Evolutionary conservation across 2,888 invertebrate genomes (phyloP), one percentile per base, ranked within the genome.

Genomic region (Oscheius onirici): DNA sequence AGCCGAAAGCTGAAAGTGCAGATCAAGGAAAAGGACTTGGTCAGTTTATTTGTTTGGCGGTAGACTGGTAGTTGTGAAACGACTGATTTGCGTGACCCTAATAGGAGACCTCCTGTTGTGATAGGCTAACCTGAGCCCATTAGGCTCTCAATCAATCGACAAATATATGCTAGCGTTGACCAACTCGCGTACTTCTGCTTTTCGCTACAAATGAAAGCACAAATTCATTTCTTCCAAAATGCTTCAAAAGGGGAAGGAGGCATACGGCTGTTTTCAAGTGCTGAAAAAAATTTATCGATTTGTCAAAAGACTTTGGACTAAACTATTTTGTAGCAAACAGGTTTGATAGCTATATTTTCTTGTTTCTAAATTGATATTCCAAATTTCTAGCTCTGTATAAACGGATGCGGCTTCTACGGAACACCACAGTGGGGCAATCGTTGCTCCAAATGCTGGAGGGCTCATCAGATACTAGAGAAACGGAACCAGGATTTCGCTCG

Each of bases 401-500:
- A 86, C 90, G 94, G 95, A 44, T 99, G 97, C 90, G 97, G 95
- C 72, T 99, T 92, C 90, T 99, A 93, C 88, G 99, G 99, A 26
- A 97, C 97, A 89, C 93, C 95, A 10, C 94, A 95, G 87, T 99
- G 97, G 94, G 93, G 95, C 88, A 97, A 97, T 2, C 95, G 95
- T 88, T 99, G 99, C 89, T 97, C 97, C 55, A 93, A 95, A 90
- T 99, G 99, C 89, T 94, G 94, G 89, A 91, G 95, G 65, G 93
- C 94, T 84, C 87, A 88, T 65, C 88, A 89, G 72, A 87, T 87
- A 69, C 85, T 86, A 24, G 85, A 40, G 84, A 88, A 80, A 83
- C 84, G 79, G 40, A 63, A 76, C 44, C 86, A 87, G 15, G 89
- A 89, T 71, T 81, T 84, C 54, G 84, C 87, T 22, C 77, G 71